These are phyloP conservation scores for Congeria kusceri DNA, from an alignment of 2,888 invertebrate genomes.

Conservation along the genomic window DNA sequence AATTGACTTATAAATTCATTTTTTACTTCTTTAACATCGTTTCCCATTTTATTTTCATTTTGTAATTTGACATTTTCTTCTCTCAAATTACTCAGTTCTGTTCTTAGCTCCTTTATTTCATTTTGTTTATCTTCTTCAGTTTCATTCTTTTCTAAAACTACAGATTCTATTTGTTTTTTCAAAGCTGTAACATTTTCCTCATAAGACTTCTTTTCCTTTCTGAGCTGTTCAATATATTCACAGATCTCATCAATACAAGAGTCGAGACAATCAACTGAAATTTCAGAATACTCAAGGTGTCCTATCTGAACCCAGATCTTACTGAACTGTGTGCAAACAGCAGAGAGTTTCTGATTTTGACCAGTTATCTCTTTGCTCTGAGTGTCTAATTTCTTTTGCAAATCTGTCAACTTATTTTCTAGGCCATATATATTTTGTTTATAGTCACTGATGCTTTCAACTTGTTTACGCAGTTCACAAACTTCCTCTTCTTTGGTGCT, in stretches of 20 bases:
- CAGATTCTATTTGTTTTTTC: constrained; percentile 13
- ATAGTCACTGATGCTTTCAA: constrained; percentile 7
- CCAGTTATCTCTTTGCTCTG: neutral
- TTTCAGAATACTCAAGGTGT: neutral
- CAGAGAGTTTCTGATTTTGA: neutral
- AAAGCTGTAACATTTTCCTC: neutral
- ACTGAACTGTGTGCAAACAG: neutral
- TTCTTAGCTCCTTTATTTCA: constrained; percentile 12
- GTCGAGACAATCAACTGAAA: neutral
- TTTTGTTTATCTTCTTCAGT: constrained; percentile 7
- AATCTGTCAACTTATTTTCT: neutral
- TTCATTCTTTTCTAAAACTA: neutral
- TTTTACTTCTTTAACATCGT: constrained; percentile 23
- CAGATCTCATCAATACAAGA: neutral
- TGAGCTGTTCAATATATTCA: neutral
- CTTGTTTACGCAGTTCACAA: constrained; percentile 5
- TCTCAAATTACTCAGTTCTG: constrained; percentile 8
- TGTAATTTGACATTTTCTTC: constrained; percentile 14
- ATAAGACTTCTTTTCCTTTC: neutral
- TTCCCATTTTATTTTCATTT: constrained; percentile 11
- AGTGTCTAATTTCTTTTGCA: neutral
- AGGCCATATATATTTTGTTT: constrained; percentile 6
- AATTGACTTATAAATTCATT: constrained; percentile 38
- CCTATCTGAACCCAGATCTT: neutral
- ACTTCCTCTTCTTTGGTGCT: neutral